Conservation (phyloP, 1,140 invertebrate species). For the Eueides isabella region DNA sequence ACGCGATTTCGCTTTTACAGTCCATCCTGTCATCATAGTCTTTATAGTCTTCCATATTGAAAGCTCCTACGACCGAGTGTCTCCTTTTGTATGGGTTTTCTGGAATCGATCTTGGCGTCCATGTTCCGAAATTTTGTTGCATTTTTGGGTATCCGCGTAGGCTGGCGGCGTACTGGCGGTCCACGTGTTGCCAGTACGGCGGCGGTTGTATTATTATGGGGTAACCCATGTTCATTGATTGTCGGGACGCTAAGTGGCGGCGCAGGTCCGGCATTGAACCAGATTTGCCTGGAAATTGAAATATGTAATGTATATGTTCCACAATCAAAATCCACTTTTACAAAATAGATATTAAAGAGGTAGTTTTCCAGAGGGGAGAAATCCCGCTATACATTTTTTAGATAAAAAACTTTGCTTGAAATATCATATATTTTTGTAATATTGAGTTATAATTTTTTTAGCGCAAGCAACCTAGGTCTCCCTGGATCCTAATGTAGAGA, state of each 20-base stretch:
- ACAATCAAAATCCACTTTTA: too few species aligned
- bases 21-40: conserved; percentile 68
- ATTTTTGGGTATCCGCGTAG: conserved; percentile 64
- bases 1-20: conserved; percentile 74
- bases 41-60: conserved; percentile 70
- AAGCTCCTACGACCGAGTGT: conserved; percentile 72
- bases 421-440: too few species aligned
- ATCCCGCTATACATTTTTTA: too few species aligned
- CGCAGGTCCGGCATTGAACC: conserved; percentile 83
- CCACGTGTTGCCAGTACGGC: conserved; percentile 74
- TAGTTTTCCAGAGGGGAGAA: too few species aligned
- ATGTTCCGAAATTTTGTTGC: conserved; percentile 69
- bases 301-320: too few species aligned
- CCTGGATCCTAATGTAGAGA: too few species aligned
- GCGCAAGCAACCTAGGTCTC: too few species aligned
- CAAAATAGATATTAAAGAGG: too few species aligned
- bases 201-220: conserved; percentile 65
- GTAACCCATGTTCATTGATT: conserved; percentile 67
- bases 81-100: conserved; percentile 71
- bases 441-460: too few species aligned
- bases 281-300: conserved; percentile 76
- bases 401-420: too few species aligned
- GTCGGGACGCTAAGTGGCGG: conserved; percentile 70
- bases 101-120: conserved; percentile 65
- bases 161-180: conserved; percentile 70